phyloP scores from a whole-genome alignment of 92 coral and sea anemone species.

The Zoanthus solanderi region DNA sequence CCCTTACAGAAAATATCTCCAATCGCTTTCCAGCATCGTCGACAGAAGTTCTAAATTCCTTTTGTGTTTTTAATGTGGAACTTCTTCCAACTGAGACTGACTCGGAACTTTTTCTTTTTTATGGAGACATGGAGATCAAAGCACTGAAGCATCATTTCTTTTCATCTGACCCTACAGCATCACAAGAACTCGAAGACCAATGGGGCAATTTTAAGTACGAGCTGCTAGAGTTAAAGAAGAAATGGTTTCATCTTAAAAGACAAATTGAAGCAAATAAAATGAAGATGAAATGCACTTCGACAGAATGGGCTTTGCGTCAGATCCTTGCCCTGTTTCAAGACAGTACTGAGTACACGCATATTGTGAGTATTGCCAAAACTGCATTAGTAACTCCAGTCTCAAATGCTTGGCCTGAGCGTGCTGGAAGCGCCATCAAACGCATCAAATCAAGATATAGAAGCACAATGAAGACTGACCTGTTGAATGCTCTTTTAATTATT shows the following conservation, averaged over 20 bases:
- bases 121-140: slow-evolving; percentile 38
- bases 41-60: slow-evolving; percentile 3
- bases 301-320: slow-evolving; percentile 49
- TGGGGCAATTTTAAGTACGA: slow-evolving; percentile 46
- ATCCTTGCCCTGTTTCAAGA: slow-evolving; percentile 15
- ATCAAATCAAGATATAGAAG: slow-evolving; percentile 45
- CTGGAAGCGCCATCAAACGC: slow-evolving; percentile 48
- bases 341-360: slow-evolving; percentile 34
- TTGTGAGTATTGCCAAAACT: slow-evolving; percentile 42
- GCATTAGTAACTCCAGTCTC: slow-evolving; percentile 53
- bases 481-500: slow-evolving; percentile 45
- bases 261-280: slow-evolving; percentile 47
- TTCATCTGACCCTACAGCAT: slow-evolving; percentile 26
- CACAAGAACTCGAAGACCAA: slow-evolving; percentile 32
- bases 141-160: slow-evolving; percentile 44
- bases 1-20: neutral
- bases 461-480: slow-evolving; percentile 47
- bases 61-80: slow-evolving; percentile 1
- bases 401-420: slow-evolving; percentile 58
- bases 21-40: neutral
- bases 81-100: slow-evolving; percentile 12
- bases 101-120: slow-evolving; percentile 11
- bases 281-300: slow-evolving; percentile 51
- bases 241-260: slow-evolving; percentile 43
- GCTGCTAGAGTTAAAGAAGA: slow-evolving; percentile 45